These are phyloP conservation scores for Acipenser oxyrinchus DNA, from an alignment of 2,797 vertebrate species.

Conservation along the genomic window DNA sequence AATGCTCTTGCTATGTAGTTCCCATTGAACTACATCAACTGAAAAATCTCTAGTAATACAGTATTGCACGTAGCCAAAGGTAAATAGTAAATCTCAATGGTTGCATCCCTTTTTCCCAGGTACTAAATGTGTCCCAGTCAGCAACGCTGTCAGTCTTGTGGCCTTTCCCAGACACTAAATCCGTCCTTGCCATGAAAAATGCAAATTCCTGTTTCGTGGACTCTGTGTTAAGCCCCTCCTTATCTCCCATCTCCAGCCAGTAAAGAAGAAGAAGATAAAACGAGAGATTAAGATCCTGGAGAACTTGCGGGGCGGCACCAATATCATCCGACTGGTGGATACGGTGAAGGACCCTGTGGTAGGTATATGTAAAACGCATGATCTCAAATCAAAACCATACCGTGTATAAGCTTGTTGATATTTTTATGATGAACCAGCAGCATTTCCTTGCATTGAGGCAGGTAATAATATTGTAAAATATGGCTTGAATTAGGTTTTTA, in stretches of 20 bases:
- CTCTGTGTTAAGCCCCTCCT: background rate
- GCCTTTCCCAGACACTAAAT: too few relatives aligned
- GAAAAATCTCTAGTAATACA: too few relatives aligned
- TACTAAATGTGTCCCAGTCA: too few relatives aligned
- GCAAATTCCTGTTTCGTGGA: background rate
- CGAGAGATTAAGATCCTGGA: constrained; percentile 95
- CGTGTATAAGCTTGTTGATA: background rate
- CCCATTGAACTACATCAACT: too few relatives aligned
- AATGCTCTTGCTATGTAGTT: too few relatives aligned
- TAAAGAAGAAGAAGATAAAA: constrained; percentile 98
- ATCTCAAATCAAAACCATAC: constrained; percentile 1
- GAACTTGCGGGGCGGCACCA: constrained; percentile 86
- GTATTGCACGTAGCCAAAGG: too few relatives aligned
- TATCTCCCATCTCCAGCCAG: constrained; percentile 62
- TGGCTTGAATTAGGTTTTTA: background rate
- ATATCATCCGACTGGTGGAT: constrained; percentile 88
- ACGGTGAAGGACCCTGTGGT: constrained; percentile 93
- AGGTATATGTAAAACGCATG: constrained; percentile 20
- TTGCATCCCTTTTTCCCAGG: too few relatives aligned
- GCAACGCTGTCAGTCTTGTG: too few relatives aligned
- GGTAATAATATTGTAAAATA: too few relatives aligned
- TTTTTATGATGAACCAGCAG: background rate
- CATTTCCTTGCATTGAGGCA: background rate
- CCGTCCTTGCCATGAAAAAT: too few relatives aligned
- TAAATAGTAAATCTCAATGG: too few relatives aligned